phyloP scores from a whole-genome alignment of 2,113 vertebrate genomes.

The Aphyosemion australe region DNA sequence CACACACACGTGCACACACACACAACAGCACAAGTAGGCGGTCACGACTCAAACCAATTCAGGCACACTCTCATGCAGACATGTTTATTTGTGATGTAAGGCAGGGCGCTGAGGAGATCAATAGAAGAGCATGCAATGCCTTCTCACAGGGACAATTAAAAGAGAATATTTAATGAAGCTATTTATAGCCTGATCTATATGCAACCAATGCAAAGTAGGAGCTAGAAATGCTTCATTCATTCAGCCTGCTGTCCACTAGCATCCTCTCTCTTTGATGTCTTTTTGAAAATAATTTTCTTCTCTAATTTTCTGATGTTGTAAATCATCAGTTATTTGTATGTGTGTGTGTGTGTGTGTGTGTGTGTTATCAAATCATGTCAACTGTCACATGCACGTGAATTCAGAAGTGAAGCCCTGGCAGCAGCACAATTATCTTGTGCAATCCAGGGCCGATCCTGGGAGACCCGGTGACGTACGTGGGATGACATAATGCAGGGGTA shows the following conservation, averaged over 20 bases:
- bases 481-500: slow-evolving; percentile 66
- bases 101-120: slow-evolving; percentile 61
- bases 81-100: slow-evolving; percentile 52
- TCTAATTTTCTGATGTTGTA: background rate
- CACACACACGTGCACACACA: no score
- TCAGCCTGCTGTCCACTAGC: slow-evolving; percentile 14
- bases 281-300: background rate
- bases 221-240: slow-evolving; percentile 27
- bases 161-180: slow-evolving; percentile 77
- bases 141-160: slow-evolving; percentile 72
- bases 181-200: slow-evolving; percentile 79
- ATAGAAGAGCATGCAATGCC: slow-evolving; percentile 53
- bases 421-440: slow-evolving; percentile 58
- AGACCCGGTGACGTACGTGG: slow-evolving; percentile 68
- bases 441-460: slow-evolving; percentile 65
- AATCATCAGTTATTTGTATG: background rate
- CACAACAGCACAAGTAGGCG: slow-evolving; percentile 30
- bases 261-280: slow-evolving; percentile 15
- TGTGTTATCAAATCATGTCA: slow-evolving; percentile 10
- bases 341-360: background rate
- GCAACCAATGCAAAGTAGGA: slow-evolving; percentile 64
- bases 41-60: slow-evolving; percentile 45
- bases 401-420: slow-evolving; percentile 34
- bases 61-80: background rate
- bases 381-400: background rate